Evolutionary conservation across 2,113 vertebrate species (phyloP).

Genomic region (Proterorhinus semilunaris): DNA sequence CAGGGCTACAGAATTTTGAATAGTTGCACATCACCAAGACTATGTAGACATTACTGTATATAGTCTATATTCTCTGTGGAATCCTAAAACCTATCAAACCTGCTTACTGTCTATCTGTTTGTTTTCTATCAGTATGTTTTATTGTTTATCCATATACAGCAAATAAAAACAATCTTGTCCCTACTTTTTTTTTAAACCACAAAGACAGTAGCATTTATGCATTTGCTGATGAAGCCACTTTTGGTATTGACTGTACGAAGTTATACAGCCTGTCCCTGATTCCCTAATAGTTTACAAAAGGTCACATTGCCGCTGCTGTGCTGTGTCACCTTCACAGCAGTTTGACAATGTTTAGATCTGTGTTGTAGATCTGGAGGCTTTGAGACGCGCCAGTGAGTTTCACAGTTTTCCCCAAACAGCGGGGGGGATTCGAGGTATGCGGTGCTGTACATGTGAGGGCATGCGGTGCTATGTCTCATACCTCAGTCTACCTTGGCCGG

Average conservation of each 20-base stretch:
- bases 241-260: neutral
- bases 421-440: neutral
- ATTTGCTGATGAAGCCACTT: neutral
- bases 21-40: too few relatives aligned
- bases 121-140: too few relatives aligned
- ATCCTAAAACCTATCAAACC: too few relatives aligned
- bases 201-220: too few relatives aligned
- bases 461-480: conserved; percentile 19
- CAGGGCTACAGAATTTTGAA: too few relatives aligned
- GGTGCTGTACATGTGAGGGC: conserved; percentile 19
- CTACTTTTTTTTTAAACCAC: too few relatives aligned
- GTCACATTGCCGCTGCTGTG: neutral
- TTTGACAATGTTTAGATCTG: neutral
- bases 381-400: neutral
- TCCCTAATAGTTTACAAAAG: conserved; percentile 9
- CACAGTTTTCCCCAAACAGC: neutral
- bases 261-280: neutral
- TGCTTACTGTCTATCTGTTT: too few relatives aligned
- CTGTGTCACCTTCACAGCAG: neutral
- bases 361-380: neutral
- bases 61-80: too few relatives aligned
- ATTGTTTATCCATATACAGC: too few relatives aligned
- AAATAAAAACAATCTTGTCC: neutral
- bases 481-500: conserved; percentile 16
- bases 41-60: too few relatives aligned